Percentiles rank a stretch among this genome's conserved stretches.
These are phyloP conservation scores for Amorpha juglandis DNA, from an alignment of 2,888 invertebrate species.

Conservation along the genomic window DNA sequence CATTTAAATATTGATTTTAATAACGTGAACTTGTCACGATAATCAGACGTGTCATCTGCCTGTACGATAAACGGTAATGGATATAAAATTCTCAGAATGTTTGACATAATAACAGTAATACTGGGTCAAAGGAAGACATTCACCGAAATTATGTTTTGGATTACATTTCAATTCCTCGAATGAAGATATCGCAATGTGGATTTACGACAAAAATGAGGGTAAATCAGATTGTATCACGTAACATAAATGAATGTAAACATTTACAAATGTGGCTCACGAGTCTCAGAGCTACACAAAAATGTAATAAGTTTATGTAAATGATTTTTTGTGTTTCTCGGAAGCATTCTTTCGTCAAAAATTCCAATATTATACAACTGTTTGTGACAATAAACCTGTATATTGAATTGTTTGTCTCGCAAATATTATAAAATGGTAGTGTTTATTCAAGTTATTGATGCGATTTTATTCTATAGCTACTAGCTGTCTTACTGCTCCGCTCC, in stretches of 20 bases:
- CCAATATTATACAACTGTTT: neutral
- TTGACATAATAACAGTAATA: constrained; percentile 42
- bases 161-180: constrained; percentile 35
- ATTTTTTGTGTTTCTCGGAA: neutral
- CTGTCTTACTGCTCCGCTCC: no score
- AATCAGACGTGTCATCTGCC: neutral
- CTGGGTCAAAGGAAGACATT: constrained; percentile 47
- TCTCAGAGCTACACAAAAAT: constrained; percentile 3
- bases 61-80: constrained; percentile 33
- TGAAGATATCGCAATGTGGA: constrained; percentile 36
- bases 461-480: neutral
- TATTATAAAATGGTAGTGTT: neutral
- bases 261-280: neutral
- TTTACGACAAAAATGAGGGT: constrained; percentile 32
- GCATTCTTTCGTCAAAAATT: neutral
- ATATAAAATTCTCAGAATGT: constrained; percentile 41
- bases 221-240: constrained; percentile 44
- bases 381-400: neutral
- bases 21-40: neutral
- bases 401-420: neutral
- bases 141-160: constrained; percentile 39
- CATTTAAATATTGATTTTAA: neutral
- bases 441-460: neutral
- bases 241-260: constrained; percentile 20
- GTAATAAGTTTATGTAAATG: neutral